These are phyloP conservation scores for Drosophila paramelanica DNA, from an alignment of 2,888 invertebrate species.

Conservation along the genomic window DNA sequence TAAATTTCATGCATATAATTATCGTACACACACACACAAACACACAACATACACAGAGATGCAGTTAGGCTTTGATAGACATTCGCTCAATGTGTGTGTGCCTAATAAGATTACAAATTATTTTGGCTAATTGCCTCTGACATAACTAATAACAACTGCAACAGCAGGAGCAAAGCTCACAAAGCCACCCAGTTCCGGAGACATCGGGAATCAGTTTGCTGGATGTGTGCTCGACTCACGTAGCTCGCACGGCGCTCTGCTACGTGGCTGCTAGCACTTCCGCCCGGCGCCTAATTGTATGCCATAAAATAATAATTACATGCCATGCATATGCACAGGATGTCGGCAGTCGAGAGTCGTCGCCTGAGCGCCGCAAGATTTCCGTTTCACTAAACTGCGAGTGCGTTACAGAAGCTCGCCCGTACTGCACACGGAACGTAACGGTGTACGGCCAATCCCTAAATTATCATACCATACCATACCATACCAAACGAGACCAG, in stretches of 20 bases:
- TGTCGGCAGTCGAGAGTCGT: conserved; percentile 6
- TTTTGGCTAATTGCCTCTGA: conserved; percentile 77
- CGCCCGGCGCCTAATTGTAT: conserved; percentile 72
- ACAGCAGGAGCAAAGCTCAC: conserved; percentile 45
- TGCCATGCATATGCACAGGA: conserved; percentile 66
- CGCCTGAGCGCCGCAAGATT: conserved; percentile 23
- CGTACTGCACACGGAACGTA: no score
- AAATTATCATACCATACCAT: neutral
- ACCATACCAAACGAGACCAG: no score
- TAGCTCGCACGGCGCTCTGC: conserved; percentile 24
- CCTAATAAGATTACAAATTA: conserved; percentile 78
- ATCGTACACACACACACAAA: conserved; percentile 32
- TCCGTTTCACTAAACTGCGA: conserved; percentile 39
- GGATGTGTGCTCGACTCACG: conserved; percentile 38
- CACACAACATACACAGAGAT: conserved; percentile 14
- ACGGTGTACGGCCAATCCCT: no score
- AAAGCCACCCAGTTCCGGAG: conserved; percentile 1
- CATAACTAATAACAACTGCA: conserved; percentile 80
- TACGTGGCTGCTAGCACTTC: conserved; percentile 38
- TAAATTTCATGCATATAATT: conserved; percentile 65
- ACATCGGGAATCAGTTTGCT: conserved; percentile 12
- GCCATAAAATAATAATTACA: conserved; percentile 81
- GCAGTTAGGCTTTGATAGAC: conserved; percentile 43
- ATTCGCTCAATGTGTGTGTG: conserved; percentile 20
- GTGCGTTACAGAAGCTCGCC: conserved; percentile 15